Percentiles rank a stretch among this genome's conserved stretches.
Conservation (phyloP, 2,113 vertebrate genomes). For the Ailuropoda melanoleuca region DNA sequence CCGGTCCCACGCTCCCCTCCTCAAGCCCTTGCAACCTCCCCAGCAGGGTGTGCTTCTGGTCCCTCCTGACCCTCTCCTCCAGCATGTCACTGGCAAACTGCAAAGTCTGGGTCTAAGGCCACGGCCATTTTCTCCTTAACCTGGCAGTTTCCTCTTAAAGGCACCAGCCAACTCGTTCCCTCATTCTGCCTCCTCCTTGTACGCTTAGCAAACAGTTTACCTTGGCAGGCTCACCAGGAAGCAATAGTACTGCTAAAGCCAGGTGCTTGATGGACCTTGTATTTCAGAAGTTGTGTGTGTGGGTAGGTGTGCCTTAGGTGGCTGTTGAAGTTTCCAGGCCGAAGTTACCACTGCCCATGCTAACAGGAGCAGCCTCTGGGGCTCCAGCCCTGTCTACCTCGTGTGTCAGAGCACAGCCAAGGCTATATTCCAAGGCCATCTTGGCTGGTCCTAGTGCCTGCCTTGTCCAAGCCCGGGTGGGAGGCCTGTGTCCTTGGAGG, state of each 20-base stretch:
- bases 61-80: background rate
- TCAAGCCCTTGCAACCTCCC: rapidly evolving
- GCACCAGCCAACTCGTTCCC: background rate
- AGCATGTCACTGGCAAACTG: background rate
- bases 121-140: background rate
- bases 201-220: constrained; percentile 67
- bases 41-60: background rate
- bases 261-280: constrained; percentile 6
- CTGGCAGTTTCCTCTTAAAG: background rate
- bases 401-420: background rate
- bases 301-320: background rate
- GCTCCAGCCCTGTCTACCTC: background rate
- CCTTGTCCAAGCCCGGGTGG: background rate
- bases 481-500: background rate
- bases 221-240: constrained; percentile 74
- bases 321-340: constrained; percentile 11
- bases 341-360: background rate
- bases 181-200: constrained; percentile 22
- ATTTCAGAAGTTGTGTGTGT: constrained; percentile 41
- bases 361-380: background rate
- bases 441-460: background rate
- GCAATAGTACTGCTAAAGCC: constrained; percentile 30
- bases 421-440: background rate
- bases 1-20: rapidly evolving
- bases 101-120: constrained; percentile 27